phyloP scores from a whole-genome alignment of 2,797 vertebrate genomes.

The Notamacropus eugenii region DNA sequence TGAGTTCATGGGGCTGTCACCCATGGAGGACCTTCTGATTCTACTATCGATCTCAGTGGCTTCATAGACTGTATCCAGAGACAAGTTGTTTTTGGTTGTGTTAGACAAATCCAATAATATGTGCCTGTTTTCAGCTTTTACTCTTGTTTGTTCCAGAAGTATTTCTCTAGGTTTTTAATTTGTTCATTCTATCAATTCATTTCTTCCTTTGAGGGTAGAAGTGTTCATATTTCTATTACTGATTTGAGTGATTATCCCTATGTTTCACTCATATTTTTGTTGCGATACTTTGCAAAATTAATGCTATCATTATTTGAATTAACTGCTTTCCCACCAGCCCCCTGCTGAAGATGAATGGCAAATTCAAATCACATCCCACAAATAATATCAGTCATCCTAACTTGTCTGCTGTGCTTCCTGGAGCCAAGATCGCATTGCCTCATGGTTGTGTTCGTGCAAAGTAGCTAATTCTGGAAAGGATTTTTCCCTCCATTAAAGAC shows the following conservation, averaged over 20 bases:
- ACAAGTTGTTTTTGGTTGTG: not conserved
- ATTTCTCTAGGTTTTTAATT: not conserved
- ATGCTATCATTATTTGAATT: constrained; percentile 38
- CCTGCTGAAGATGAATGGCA: constrained; percentile 57
- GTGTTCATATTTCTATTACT: not conserved
- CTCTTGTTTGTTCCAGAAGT: not conserved
- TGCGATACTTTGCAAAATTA: constrained; percentile 28
- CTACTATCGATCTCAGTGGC: not conserved
- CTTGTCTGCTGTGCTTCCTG: constrained; percentile 50
- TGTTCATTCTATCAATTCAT: not conserved
- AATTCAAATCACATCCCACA: constrained; percentile 32
- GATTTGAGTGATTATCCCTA: not conserved
- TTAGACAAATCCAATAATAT: not conserved
- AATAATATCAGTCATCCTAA: constrained; percentile 3
- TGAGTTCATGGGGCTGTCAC: not conserved
- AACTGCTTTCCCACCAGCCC: not conserved
- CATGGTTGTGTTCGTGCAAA: constrained; percentile 45
- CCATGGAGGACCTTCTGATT: not conserved
- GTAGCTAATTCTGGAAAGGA: not conserved
- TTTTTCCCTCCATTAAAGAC: constrained; percentile 22
- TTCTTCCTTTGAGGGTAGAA: not conserved
- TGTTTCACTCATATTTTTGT: not conserved
- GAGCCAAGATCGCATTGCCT: not conserved
- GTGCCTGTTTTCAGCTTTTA: not conserved
- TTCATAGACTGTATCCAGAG: not conserved